phyloP scores from a whole-genome alignment of 2,113 vertebrate genomes.

The Onychostruthus taczanowskii region DNA sequence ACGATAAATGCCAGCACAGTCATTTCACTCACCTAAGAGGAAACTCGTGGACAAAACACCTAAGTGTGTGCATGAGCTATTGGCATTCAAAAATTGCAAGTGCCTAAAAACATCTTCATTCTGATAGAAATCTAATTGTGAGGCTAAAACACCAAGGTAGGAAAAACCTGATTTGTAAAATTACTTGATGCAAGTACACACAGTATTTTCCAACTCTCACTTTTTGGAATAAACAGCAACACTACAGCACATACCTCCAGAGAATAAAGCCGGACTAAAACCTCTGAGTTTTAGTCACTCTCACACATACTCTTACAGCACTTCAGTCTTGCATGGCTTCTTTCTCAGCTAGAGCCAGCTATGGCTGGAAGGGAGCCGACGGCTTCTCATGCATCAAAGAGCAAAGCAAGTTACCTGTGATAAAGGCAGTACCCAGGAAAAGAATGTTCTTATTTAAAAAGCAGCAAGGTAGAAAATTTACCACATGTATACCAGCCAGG shows the following conservation, averaged over 20 bases:
- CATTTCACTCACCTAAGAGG: neutral
- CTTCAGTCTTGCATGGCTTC: neutral
- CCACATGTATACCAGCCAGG: neutral
- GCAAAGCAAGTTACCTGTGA: neutral
- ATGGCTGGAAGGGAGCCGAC: neutral
- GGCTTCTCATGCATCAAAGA: neutral
- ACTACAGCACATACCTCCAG: neutral
- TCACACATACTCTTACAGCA: neutral
- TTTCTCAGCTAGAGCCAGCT: neutral
- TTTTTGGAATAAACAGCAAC: neutral
- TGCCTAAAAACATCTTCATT: neutral
- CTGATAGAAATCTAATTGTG: neutral
- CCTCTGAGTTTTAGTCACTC: neutral
- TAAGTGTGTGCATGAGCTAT: neutral
- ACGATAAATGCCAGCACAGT: rapidly evolving
- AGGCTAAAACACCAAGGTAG: neutral
- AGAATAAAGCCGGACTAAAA: neutral
- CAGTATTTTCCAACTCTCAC: neutral
- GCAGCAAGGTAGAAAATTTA: neutral
- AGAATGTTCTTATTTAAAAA: neutral
- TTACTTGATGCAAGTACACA: neutral
- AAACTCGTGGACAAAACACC: neutral
- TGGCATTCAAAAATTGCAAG: neutral
- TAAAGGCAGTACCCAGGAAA: neutral
- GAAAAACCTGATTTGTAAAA: neutral